These are phyloP conservation scores for Anabacerthia variegaticeps DNA, from an alignment of 2,797 vertebrate genomes.

Conservation along the genomic window DNA sequence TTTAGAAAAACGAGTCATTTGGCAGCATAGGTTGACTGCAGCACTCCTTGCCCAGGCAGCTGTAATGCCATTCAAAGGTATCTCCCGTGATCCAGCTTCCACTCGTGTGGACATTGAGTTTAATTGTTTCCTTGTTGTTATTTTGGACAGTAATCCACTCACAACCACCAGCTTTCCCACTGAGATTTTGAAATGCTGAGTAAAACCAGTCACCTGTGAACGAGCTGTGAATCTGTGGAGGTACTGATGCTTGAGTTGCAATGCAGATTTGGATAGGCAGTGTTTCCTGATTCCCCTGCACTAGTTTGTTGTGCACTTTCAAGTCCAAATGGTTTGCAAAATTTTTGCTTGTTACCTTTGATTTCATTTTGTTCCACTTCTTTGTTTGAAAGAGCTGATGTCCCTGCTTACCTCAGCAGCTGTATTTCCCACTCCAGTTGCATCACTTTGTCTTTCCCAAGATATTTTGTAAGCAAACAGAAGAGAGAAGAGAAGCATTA, in stretches of 20 bases:
- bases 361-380: not conserved
- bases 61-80: not conserved
- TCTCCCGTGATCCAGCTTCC: not conserved
- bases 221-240: not conserved
- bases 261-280: not conserved
- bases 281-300: not conserved
- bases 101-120: not conserved
- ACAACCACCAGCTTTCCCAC: not conserved
- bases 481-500: not conserved
- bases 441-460: not conserved
- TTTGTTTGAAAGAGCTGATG: not conserved
- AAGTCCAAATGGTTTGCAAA: fast-evolving
- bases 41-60: not conserved
- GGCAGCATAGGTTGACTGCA: not conserved
- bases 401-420: not conserved
- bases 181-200: not conserved
- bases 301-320: not conserved
- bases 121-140: not conserved
- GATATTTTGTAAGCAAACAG: fast-evolving
- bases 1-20: not conserved
- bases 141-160: not conserved
- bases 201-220: not conserved
- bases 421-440: not conserved
- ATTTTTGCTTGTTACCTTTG: not conserved
- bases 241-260: not conserved